These are phyloP conservation scores for Clanis bilineata DNA, from an alignment of 2,888 invertebrate species.

Conservation along the genomic window DNA sequence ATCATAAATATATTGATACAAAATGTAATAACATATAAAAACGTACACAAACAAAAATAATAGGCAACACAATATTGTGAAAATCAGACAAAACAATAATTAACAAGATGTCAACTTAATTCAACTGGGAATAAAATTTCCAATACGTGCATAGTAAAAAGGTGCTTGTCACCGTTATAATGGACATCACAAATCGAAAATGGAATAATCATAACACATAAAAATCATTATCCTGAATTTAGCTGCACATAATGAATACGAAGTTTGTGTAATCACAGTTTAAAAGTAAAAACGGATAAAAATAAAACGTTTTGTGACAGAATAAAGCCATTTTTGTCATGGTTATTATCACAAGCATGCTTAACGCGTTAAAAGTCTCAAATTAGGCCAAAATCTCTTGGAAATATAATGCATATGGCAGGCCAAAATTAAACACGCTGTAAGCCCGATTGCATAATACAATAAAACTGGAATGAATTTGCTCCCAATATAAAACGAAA, in stretches of 20 bases:
- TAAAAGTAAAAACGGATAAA: background rate
- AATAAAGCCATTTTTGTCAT: constrained; percentile 8
- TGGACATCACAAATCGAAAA: background rate
- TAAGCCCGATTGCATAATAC: background rate
- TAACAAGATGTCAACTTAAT: constrained; percentile 47
- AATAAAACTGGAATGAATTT: constrained; percentile 3
- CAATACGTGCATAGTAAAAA: constrained; percentile 8
- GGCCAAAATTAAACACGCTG: background rate
- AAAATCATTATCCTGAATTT: background rate
- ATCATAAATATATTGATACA: constrained; percentile 2
- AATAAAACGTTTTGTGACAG: background rate
- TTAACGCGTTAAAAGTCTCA: background rate
- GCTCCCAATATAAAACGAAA: constrained; percentile 1
- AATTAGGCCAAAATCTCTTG: constrained; percentile 4
- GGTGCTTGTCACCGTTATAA: background rate
- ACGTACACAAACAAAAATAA: constrained; percentile 46
- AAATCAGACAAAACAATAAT: constrained; percentile 73
- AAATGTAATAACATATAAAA: constrained; percentile 11
- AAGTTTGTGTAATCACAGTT: background rate
- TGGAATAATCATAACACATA: background rate
- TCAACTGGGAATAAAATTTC: constrained; percentile 11
- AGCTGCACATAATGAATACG: background rate
- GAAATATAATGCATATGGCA: constrained; percentile 1
- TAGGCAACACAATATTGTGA: constrained; percentile 61
- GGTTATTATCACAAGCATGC: constrained; percentile 11